Conservation (phyloP, 64 coral and sea anemone species). For the Montipora cactus region DNA sequence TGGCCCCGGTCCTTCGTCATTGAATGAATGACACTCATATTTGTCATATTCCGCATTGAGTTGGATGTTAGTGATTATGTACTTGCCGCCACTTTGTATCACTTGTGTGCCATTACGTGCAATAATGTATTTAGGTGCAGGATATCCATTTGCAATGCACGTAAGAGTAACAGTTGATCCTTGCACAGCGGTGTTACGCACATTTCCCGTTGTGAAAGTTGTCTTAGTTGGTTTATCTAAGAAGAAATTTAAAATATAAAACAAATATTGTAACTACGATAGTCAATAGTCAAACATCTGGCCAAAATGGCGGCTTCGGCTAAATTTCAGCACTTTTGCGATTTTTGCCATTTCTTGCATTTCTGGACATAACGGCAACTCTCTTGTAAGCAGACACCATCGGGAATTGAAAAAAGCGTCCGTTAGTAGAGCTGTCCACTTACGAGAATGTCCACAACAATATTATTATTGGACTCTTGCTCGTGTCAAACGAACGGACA, state of each 20-base stretch:
- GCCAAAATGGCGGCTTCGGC: too few species aligned
- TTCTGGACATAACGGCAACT: too few species aligned
- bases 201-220: constrained; percentile 62
- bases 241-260: neutral
- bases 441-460: too few species aligned
- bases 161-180: constrained; percentile 23
- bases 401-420: too few species aligned
- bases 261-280: too few species aligned
- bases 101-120: neutral
- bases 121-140: constrained; percentile 36
- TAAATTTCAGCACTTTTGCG: too few species aligned
- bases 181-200: constrained; percentile 25
- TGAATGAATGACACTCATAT: constrained; percentile 55
- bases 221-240: constrained; percentile 63
- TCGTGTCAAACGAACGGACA: too few species aligned
- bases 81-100: neutral
- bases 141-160: neutral
- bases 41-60: constrained; percentile 2
- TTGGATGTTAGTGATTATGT: neutral
- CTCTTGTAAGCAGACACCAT: too few species aligned
- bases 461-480: too few species aligned
- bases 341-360: too few species aligned
- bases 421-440: too few species aligned
- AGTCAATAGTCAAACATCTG: too few species aligned
- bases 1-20: constrained; percentile 62